A percentile compares a stretch with the other conserved stretches of the same genome.
These are phyloP conservation scores for Cenopis cana DNA, from an alignment of 2,888 invertebrate genomes.

Conservation along the genomic window DNA sequence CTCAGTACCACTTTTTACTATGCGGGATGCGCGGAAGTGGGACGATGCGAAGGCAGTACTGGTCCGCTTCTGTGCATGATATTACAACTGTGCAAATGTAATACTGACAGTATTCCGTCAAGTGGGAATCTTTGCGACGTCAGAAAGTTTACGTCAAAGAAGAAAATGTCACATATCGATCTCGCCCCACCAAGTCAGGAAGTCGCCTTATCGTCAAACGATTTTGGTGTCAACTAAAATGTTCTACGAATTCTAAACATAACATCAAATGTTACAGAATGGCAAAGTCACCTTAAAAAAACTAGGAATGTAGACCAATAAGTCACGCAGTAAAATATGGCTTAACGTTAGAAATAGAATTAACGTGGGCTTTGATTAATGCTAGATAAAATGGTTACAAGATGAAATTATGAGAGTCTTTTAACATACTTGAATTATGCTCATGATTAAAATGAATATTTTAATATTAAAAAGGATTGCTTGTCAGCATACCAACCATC, in stretches of 20 bases:
- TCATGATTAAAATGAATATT: constrained; percentile 2
- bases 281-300: neutral
- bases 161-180: too few species aligned
- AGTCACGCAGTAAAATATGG: neutral
- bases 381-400: neutral
- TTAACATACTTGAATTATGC: constrained; percentile 1
- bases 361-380: constrained; percentile 8
- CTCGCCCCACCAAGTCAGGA: too few species aligned
- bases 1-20: too few species aligned
- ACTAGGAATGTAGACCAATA: neutral
- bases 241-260: neutral
- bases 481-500: too few species aligned
- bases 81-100: too few species aligned
- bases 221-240: neutral
- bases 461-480: neutral
- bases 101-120: too few species aligned
- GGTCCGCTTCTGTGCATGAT: too few species aligned
- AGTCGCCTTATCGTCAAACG: too few species aligned
- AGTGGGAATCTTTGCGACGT: too few species aligned
- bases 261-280: neutral
- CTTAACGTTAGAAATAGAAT: neutral
- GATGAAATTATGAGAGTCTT: neutral
- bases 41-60: too few species aligned
- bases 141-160: too few species aligned
- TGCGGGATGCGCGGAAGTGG: too few species aligned